Percentiles rank a stretch among this genome's conserved stretches.
phyloP scores from a whole-genome alignment of 2,888 invertebrate genomes.

The Iphiclides podalirius region DNA sequence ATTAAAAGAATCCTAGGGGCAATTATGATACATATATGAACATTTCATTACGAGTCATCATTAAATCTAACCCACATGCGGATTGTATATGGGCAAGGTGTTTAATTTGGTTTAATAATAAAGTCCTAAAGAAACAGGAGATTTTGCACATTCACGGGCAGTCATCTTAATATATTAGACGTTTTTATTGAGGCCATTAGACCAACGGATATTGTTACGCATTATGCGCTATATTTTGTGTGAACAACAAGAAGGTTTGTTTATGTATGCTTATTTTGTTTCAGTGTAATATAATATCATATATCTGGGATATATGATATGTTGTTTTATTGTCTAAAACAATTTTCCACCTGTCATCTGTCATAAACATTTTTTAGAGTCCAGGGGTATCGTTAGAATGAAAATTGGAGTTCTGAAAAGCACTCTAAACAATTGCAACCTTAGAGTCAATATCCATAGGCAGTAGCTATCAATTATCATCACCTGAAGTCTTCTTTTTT shows the following conservation, averaged over 20 bases:
- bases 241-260: not conserved
- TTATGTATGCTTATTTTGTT: too few species aligned
- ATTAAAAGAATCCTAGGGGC: not conserved
- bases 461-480: too few species aligned
- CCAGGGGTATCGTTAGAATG: too few species aligned
- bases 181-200: slow-evolving; percentile 3
- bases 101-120: slow-evolving; percentile 5
- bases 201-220: not conserved
- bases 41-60: not conserved
- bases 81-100: not conserved
- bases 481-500: too few species aligned
- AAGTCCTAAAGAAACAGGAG: slow-evolving; percentile 7
- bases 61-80: slow-evolving; percentile 1
- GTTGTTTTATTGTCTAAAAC: too few species aligned
- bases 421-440: too few species aligned
- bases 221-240: not conserved
- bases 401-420: too few species aligned
- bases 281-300: too few species aligned
- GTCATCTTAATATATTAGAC: slow-evolving; percentile 8
- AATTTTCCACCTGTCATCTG: too few species aligned
- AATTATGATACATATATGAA: not conserved
- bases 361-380: too few species aligned
- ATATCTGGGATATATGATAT: too few species aligned
- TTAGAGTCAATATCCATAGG: too few species aligned
- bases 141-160: slow-evolving; percentile 9